These are phyloP conservation scores for Hydropsyche tenuis DNA, from an alignment of 1,140 invertebrate genomes.

Conservation along the genomic window DNA sequence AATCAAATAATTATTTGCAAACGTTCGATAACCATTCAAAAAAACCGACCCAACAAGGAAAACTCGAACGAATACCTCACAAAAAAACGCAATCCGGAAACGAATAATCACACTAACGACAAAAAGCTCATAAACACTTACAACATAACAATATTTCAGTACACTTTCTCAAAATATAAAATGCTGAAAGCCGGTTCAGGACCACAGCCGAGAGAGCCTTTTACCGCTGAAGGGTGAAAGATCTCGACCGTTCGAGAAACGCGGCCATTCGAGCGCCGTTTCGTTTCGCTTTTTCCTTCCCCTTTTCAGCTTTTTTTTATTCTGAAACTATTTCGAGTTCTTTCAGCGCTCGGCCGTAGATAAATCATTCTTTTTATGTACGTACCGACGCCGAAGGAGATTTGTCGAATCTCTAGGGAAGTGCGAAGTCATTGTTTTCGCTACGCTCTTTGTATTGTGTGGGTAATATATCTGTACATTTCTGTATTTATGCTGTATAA, in stretches of 20 bases:
- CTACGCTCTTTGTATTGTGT: neutral
- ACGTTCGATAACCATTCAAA: no score
- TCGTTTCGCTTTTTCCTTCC: neutral
- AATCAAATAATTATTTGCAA: no score
- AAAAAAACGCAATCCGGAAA: no score
- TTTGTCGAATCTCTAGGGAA: slow-evolving; percentile 17
- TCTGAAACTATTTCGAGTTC: slow-evolving; percentile 16
- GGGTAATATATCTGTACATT: no score
- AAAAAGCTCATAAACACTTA: no score
- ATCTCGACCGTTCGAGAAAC: neutral
- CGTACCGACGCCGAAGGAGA: slow-evolving; percentile 8
- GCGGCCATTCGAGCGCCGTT: slow-evolving; percentile 1
- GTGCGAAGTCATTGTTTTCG: slow-evolving; percentile 21
- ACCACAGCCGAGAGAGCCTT: neutral
- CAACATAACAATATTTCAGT: no score
- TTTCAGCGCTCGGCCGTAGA: neutral
- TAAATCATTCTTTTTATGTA: slow-evolving; percentile 23
- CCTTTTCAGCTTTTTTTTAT: neutral
- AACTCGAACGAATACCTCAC: no score
- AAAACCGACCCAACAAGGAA: no score
- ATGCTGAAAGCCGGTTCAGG: neutral
- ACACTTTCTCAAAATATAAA: no score
- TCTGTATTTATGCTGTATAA: no score
- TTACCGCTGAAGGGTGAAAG: neutral
- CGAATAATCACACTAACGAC: no score